A percentile compares a stretch with the other conserved stretches of the same genome.
These are phyloP conservation scores for Pseudanteris insignis DNA, from an alignment of 2,888 invertebrate genomes.

Conservation along the genomic window DNA sequence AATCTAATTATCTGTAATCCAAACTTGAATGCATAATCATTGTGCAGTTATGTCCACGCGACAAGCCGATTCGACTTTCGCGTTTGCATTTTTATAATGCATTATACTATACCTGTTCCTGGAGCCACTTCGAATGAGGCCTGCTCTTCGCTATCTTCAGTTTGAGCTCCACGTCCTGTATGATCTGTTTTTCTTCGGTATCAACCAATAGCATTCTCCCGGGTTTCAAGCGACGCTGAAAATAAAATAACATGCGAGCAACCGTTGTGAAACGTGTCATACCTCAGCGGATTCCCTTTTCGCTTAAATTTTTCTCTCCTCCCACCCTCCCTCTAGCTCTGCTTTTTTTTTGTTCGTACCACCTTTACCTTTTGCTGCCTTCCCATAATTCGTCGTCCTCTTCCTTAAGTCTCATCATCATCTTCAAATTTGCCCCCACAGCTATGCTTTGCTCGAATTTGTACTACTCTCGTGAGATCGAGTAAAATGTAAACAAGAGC, in stretches of 20 bases:
- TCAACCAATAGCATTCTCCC: constrained; percentile 98
- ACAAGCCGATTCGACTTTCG: constrained; percentile 1
- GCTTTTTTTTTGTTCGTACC: too few species aligned
- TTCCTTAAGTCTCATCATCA: too few species aligned
- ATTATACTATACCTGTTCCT: constrained; percentile 76
- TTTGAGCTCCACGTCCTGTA: constrained; percentile 94
- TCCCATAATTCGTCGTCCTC: not conserved
- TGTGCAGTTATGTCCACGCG: not conserved
- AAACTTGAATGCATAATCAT: not conserved
- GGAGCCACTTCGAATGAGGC: constrained; percentile 91
- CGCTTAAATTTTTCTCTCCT: not conserved
- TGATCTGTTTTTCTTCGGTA: constrained; percentile 87
- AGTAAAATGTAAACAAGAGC: too few species aligned
- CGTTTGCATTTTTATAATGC: constrained; percentile 6
- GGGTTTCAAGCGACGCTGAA: constrained; percentile 94
- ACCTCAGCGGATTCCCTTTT: constrained; percentile 19
- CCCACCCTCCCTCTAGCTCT: not conserved
- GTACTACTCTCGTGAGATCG: too few species aligned
- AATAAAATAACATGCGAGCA: constrained; percentile 58
- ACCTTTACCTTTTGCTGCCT: not conserved
- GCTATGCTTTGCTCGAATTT: too few species aligned
- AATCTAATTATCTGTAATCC: too few species aligned
- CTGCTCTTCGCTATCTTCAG: constrained; percentile 84
- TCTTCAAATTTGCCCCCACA: too few species aligned
- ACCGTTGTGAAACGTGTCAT: constrained; percentile 51